A percentile compares a stretch with the other conserved stretches of the same genome.
Conservation (phyloP, 2,113 vertebrate species). For the Microtus ochrogaster region DNA sequence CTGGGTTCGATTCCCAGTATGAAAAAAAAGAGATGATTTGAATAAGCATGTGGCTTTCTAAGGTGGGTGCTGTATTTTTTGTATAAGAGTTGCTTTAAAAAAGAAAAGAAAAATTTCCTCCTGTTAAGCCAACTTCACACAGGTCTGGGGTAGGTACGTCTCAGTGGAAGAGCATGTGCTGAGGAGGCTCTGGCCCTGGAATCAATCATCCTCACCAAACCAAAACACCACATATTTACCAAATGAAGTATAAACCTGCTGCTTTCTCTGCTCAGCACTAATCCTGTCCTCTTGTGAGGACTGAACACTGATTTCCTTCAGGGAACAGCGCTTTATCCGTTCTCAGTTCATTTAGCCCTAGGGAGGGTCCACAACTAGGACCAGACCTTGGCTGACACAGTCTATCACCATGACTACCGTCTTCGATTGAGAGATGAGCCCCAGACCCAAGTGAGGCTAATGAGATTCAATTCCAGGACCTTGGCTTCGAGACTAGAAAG, state of each 20-base stretch:
- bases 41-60: constrained; percentile 8
- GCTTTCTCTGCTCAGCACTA: background rate
- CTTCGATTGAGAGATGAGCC: background rate
- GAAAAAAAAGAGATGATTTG: constrained; percentile 26
- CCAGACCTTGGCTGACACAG: background rate
- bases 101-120: background rate
- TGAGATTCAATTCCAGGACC: background rate
- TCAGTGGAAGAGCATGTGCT: too few species aligned
- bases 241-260: background rate
- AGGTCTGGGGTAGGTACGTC: background rate
- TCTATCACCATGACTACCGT: background rate
- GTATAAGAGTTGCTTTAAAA: background rate
- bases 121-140: background rate
- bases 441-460: background rate
- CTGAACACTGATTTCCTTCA: background rate
- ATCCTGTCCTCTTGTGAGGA: background rate
- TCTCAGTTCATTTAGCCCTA: background rate
- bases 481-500: background rate
- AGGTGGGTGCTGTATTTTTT: background rate
- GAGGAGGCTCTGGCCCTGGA: background rate
- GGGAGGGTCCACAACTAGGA: background rate
- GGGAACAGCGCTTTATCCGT: background rate
- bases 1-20: background rate
- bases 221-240: background rate
- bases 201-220: background rate